phyloP scores from a whole-genome alignment of 30 jellyfish, hydroid and myxozoan genomes.

The Chironex yamaguchii region DNA sequence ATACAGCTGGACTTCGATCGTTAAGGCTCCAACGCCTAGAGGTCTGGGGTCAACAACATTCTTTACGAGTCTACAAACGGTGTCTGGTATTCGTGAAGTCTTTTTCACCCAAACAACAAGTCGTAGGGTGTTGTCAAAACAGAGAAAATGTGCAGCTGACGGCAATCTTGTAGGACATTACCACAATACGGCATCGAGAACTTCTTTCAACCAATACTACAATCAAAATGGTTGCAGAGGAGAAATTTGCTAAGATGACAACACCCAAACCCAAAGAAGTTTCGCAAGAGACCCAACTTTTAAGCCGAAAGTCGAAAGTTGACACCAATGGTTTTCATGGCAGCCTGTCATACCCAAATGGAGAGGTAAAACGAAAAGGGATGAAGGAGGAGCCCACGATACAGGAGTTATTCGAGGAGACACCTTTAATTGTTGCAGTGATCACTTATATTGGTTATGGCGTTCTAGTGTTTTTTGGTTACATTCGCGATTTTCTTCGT shows the following conservation, averaged over 20 bases:
- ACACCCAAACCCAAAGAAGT: neutral
- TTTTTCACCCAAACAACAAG: too few species aligned
- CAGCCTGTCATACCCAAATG: neutral
- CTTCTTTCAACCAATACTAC: too few species aligned
- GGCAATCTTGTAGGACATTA: too few species aligned
- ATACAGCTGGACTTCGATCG: too few species aligned
- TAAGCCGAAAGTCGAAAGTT: neutral
- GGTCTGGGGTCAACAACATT: too few species aligned
- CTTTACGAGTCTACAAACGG: too few species aligned
- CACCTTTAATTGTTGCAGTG: slow-evolving; percentile 94
- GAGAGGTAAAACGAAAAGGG: neutral
- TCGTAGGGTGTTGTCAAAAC: too few species aligned
- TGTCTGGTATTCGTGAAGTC: too few species aligned
- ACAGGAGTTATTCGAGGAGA: slow-evolving; percentile 83
- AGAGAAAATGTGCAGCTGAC: too few species aligned
- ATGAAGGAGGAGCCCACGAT: slow-evolving; percentile 1
- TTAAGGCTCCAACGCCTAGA: too few species aligned
- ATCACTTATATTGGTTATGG: slow-evolving; percentile 96
- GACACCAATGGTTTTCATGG: neutral
- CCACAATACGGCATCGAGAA: too few species aligned
- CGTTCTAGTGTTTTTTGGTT: slow-evolving; percentile 86
- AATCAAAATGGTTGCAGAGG: neutral
- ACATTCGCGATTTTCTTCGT: slow-evolving; percentile 85
- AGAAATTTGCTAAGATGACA: neutral
- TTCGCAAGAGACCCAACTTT: neutral